Conservation (phyloP, 2,888 invertebrate species). For the Hydrotaea diabolus region DNA sequence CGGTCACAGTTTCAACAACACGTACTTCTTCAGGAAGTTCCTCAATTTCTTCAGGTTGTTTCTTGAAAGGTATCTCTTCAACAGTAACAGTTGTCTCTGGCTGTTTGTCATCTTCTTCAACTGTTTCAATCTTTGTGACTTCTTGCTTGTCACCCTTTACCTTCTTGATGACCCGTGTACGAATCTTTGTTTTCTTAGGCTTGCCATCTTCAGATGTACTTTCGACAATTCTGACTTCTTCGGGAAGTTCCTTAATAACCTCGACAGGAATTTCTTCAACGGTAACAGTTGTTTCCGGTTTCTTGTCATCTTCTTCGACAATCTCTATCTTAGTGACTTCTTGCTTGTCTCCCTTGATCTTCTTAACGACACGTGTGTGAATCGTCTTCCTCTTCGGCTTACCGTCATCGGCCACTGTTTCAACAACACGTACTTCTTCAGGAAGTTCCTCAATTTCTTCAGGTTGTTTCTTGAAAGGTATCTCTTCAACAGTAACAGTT, state of each 20-base stretch:
- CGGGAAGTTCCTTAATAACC: constrained; percentile 47
- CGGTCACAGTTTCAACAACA: constrained; percentile 11
- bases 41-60: no score
- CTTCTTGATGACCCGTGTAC: constrained; percentile 57
- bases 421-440: constrained; percentile 44
- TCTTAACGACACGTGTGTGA: constrained; percentile 56
- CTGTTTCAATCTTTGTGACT: constrained; percentile 79
- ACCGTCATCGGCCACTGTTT: constrained; percentile 48
- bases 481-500: constrained; percentile 54
- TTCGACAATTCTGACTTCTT: constrained; percentile 53
- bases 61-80: constrained; percentile 73
- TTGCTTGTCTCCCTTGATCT: constrained; percentile 56
- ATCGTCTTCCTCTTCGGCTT: constrained; percentile 51
- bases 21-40: constrained; percentile 67
- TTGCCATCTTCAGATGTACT: constrained; percentile 52
- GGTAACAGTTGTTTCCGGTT: constrained; percentile 57
- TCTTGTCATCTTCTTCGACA: constrained; percentile 57
- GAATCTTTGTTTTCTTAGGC: constrained; percentile 54
- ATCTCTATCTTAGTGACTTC: constrained; percentile 59
- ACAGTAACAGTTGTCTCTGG: constrained; percentile 77
- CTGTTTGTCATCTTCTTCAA: constrained; percentile 78
- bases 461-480: no score
- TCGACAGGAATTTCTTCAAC: constrained; percentile 51
- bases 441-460: constrained; percentile 44
- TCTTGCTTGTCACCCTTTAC: constrained; percentile 73